Evolutionary conservation across 1,140 invertebrate species (phyloP).

Genomic region (Plutomurus gul): DNA sequence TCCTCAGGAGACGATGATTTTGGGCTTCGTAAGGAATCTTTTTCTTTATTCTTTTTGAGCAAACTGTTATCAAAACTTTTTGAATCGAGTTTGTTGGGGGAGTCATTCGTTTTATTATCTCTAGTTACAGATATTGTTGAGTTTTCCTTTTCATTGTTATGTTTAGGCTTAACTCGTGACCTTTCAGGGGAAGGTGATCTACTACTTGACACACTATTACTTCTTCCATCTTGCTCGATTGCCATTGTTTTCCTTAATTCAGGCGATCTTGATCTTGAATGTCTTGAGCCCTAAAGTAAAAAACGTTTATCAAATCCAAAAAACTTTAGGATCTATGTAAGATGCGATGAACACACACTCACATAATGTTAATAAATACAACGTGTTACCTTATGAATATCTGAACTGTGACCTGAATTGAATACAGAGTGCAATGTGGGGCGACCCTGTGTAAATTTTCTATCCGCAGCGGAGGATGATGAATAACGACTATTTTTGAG

Average conservation of each 20-base stretch:
- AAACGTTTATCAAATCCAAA: not conserved
- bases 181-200: conserved; percentile 1
- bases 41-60: not conserved
- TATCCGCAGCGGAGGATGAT: not conserved
- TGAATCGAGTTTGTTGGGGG: not conserved
- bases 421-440: conserved; percentile 8
- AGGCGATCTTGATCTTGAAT: not conserved
- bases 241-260: not conserved
- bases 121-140: not conserved
- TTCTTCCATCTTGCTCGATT: not conserved
- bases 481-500: not conserved
- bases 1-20: not conserved
- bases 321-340: not conserved
- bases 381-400: conserved; percentile 6
- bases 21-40: not conserved
- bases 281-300: not conserved
- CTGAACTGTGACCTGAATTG: conserved; percentile 8
- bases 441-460: not conserved
- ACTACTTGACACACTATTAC: not conserved
- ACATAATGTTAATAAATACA: not conserved
- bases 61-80: not conserved
- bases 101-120: not conserved
- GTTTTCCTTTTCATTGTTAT: conserved; percentile 18
- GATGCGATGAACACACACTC: not conserved
- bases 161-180: not conserved